Evolutionary conservation across 1,140 invertebrate species (phyloP).

Genomic region (Dolichoris vasculosae): DNA sequence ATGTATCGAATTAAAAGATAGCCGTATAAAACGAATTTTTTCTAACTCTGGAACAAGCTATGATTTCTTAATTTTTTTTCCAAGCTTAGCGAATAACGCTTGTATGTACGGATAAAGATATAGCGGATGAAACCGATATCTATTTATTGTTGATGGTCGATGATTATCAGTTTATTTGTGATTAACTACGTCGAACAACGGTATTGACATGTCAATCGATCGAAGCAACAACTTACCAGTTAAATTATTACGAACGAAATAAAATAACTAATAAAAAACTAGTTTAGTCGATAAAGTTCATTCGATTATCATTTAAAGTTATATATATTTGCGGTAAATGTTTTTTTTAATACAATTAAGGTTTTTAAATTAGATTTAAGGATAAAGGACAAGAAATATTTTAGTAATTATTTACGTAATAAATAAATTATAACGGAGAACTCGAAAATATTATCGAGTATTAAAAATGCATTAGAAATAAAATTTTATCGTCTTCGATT

Average conservation of each 20-base stretch:
- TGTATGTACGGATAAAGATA: not conserved
- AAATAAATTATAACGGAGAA: too few species aligned
- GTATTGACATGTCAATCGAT: constrained; percentile 8
- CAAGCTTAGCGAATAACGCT: not conserved
- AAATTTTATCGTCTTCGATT: too few species aligned
- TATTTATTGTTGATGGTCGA: constrained; percentile 2
- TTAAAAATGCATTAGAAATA: too few species aligned
- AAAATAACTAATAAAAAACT: not conserved
- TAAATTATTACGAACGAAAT: not conserved
- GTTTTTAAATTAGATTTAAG: too few species aligned
- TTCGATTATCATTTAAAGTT: too few species aligned
- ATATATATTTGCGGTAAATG: too few species aligned
- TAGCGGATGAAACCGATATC: not conserved
- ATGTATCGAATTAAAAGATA: not conserved
- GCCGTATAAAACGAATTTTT: not conserved
- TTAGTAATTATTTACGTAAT: too few species aligned
- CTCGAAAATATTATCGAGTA: too few species aligned
- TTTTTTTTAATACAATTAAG: too few species aligned
- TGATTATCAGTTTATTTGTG: not conserved
- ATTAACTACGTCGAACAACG: not conserved
- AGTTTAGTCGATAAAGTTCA: not conserved
- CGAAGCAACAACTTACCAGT: not conserved
- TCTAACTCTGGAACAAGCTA: not conserved
- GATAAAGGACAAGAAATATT: too few species aligned
- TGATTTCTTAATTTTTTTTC: not conserved